Percentiles rank a stretch among this genome's conserved stretches.
Conservation (phyloP, 2,113 vertebrate genomes). For the Planiliza haematocheilus region DNA sequence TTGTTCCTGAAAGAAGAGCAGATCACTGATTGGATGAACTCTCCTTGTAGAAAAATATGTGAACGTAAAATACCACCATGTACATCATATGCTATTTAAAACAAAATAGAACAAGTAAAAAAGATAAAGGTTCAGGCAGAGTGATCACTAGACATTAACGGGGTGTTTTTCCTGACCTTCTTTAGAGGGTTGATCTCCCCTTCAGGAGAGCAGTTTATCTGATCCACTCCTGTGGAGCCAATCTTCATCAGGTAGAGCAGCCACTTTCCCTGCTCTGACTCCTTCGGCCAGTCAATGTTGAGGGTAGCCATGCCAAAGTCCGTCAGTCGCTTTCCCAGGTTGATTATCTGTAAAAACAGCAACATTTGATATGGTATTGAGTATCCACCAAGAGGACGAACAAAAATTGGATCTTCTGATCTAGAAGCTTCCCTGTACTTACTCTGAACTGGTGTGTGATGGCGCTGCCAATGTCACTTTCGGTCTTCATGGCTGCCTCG, state of each 20-base stretch:
- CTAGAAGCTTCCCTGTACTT: constrained; percentile 64
- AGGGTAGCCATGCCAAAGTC: constrained; percentile 87
- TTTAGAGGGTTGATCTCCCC: constrained; percentile 82
- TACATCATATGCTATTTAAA: neutral
- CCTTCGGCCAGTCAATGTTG: constrained; percentile 91
- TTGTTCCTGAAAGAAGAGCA: constrained; percentile 74
- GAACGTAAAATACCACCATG: neutral
- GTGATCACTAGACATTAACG: neutral
- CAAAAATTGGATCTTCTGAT: neutral
- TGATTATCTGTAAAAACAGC: constrained; percentile 86
- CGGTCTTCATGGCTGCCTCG: constrained; percentile 86
- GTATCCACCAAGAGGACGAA: neutral
- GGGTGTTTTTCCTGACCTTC: constrained; percentile 53
- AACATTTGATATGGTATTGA: neutral
- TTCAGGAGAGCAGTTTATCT: constrained; percentile 82
- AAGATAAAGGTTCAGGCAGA: neutral
- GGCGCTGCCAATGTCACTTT: constrained; percentile 90
- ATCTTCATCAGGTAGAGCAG: constrained; percentile 93
- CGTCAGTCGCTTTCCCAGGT: constrained; percentile 90
- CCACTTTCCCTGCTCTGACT: constrained; percentile 86
- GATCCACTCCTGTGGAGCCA: constrained; percentile 84
- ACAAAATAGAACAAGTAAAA: neutral
- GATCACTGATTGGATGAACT: neutral
- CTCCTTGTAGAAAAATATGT: neutral
- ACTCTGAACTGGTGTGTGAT: constrained; percentile 94